Conservation (phyloP, 1,140 invertebrate genomes). For the Arctopsyche grandis region DNA sequence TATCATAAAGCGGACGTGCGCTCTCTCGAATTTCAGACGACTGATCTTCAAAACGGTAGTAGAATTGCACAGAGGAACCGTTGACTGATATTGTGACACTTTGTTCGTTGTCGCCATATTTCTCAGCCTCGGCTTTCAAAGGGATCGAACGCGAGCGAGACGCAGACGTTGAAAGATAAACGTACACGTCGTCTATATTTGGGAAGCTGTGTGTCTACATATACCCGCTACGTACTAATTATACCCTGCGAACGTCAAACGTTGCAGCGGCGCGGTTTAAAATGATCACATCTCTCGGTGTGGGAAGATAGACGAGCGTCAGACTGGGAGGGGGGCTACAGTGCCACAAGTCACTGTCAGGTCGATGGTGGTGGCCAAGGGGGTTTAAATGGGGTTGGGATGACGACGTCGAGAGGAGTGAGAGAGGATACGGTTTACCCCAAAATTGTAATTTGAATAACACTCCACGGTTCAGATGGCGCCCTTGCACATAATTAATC, state of each 20-base stretch:
- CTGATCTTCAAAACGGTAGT: background rate
- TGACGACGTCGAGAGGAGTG: slow-evolving; percentile 20
- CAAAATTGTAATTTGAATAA: slow-evolving; percentile 54
- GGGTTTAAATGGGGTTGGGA: background rate
- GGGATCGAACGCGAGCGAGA: slow-evolving; percentile 8
- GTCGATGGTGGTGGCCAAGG: background rate
- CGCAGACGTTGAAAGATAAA: slow-evolving; percentile 47
- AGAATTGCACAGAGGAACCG: background rate
- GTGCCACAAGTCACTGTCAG: slow-evolving; percentile 43
- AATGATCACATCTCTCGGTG: background rate
- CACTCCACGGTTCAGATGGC: slow-evolving; percentile 52
- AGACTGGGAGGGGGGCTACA: background rate
- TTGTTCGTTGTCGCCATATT: slow-evolving; percentile 23
- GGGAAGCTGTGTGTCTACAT: background rate
- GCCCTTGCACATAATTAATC: slow-evolving; percentile 55
- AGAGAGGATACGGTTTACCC: slow-evolving; percentile 23
- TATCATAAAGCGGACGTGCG: background rate
- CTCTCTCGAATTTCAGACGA: background rate
- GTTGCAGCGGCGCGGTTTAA: background rate
- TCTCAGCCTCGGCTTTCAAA: slow-evolving; percentile 39
- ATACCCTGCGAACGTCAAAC: background rate
- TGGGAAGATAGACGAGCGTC: slow-evolving; percentile 33
- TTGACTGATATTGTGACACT: slow-evolving; percentile 31
- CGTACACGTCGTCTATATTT: slow-evolving; percentile 16
- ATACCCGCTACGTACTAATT: background rate